Evolutionary conservation across 2,797 vertebrate genomes (phyloP), one percentile per base, ranked within the genome.

Genomic region (Hydrolagus colliei): DNA sequence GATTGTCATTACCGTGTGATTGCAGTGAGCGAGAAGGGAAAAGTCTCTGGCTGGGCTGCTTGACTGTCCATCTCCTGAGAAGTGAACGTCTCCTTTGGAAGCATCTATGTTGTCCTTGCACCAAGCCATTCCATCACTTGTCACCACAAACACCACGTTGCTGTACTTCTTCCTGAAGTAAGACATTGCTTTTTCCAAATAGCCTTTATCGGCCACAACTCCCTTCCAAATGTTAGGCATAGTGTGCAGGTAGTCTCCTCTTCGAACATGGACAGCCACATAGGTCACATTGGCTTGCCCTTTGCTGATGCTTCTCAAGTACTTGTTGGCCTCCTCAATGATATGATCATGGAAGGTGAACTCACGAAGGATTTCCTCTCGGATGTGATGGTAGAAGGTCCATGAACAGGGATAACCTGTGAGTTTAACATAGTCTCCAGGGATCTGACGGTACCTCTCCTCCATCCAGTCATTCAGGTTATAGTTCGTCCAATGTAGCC

Each of bases 81-180:
- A 92, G 59, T 89, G 62, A 79, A 91, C 89, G 0, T 91, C 90
- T 0, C 88, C 89, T 0, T 0, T 59, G 3, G 90, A 91, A 2
- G 88, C 22, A 27, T 90, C 74, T 0, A 91, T 87, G 68, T 92
- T 91, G 1, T 89, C 27, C n/a, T 12, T 74, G 78, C 90, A 91
- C 91, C 90, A 92, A 0, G 71, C n/a, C 90, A 92, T 92, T 41
- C 88, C 89, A 0, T 91, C 90, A 84, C 91, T 92, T 86, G 87
- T 87, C 62, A 92, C 90, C 86, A 91, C 88, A 4, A 92, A 92
- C 9, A 92, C 4, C 0, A 86, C 88, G 41, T 86, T 88, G 9
- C 86, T 1, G 6, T 92, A 71, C 4, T 88, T 86, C 0, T 87
- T 87, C 61, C 88, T 88, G 61, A 91, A 92, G 87, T 91, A 91